Conservation (phyloP, 2,888 invertebrate genomes). For the Drosophila paranaensis region DNA sequence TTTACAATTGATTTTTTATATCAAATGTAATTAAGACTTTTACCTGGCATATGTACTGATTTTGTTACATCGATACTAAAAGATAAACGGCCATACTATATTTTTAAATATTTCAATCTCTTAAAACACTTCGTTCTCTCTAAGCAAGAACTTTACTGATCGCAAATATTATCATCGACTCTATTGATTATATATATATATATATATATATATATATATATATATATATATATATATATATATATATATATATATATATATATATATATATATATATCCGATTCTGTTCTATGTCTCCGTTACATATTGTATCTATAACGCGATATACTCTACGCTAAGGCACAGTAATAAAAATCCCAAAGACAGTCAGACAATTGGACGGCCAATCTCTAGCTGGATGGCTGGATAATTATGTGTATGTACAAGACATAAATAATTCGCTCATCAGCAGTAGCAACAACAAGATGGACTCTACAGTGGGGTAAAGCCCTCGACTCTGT, state of each 20-base stretch:
- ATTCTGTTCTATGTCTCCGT: neutral
- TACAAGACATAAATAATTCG: constrained; percentile 78
- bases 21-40: too few species aligned
- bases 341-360: constrained; percentile 19
- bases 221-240: too few species aligned
- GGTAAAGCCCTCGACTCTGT: constrained; percentile 26
- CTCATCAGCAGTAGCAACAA: constrained; percentile 56
- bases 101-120: too few species aligned
- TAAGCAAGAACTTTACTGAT: too few species aligned
- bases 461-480: constrained; percentile 18
- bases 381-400: constrained; percentile 36
- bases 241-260: neutral
- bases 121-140: too few species aligned
- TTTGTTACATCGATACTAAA: too few species aligned
- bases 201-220: neutral
- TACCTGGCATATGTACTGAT: too few species aligned
- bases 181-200: too few species aligned
- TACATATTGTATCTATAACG: neutral
- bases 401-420: constrained; percentile 75
- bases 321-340: constrained; percentile 9
- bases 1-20: too few species aligned
- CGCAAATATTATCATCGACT: neutral
- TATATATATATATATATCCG: neutral
- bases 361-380: constrained; percentile 36
- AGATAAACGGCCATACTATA: too few species aligned